Evolutionary conservation across 2,797 vertebrate genomes (phyloP).

Genomic region (Chaunax sp.): DNA sequence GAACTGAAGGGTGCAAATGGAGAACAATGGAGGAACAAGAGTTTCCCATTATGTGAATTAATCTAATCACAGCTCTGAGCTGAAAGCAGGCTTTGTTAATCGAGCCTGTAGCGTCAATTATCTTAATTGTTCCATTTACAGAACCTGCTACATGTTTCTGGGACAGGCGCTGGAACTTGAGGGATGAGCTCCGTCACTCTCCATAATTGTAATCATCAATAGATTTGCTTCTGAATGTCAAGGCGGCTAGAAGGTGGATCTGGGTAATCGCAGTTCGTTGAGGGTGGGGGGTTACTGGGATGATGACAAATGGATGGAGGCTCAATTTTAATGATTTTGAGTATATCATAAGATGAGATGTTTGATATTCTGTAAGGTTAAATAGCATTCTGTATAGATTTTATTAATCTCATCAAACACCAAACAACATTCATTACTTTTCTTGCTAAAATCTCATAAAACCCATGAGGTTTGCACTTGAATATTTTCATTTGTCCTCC

Average conservation of each 20-base stretch:
- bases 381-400: slow-evolving; percentile 3
- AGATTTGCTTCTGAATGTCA: slow-evolving; percentile 74
- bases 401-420: slow-evolving; percentile 9
- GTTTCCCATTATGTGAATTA: slow-evolving; percentile 82
- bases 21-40: slow-evolving; percentile 77
- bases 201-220: slow-evolving; percentile 79
- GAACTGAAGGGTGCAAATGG: slow-evolving; percentile 61
- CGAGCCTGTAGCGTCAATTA: slow-evolving; percentile 84
- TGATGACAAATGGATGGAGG: slow-evolving; percentile 35
- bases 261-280: slow-evolving; percentile 62
- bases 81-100: slow-evolving; percentile 80
- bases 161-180: slow-evolving; percentile 69
- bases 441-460: slow-evolving; percentile 19
- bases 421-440: slow-evolving; percentile 1
- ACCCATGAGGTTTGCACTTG: not conserved
- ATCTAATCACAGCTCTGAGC: slow-evolving; percentile 76
- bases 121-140: slow-evolving; percentile 85
- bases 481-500: slow-evolving; percentile 21
- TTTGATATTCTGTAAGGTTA: slow-evolving; percentile 10
- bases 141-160: slow-evolving; percentile 77
- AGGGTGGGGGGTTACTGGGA: slow-evolving; percentile 15
- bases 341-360: slow-evolving; percentile 18
- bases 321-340: slow-evolving; percentile 22
- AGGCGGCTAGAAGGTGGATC: slow-evolving; percentile 55
- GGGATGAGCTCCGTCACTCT: slow-evolving; percentile 80